phyloP scores from a whole-genome alignment of 2,113 vertebrate species.

The Onychostruthus taczanowskii region DNA sequence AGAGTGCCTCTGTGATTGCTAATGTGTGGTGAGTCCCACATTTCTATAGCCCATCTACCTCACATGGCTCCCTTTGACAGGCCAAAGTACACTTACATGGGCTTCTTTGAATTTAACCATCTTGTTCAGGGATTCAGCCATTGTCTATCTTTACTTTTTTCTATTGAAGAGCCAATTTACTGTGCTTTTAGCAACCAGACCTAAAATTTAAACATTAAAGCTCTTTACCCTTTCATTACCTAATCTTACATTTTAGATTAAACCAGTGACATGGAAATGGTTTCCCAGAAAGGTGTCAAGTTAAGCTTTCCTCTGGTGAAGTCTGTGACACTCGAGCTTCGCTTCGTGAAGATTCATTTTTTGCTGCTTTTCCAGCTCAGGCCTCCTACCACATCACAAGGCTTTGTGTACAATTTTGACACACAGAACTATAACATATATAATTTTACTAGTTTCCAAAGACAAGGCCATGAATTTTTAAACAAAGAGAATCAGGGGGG shows the following conservation, averaged over 20 bases:
- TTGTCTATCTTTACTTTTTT: slow-evolving; percentile 8
- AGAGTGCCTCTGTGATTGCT: slow-evolving; percentile 46
- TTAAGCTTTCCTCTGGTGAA: not conserved
- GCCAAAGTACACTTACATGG: not conserved
- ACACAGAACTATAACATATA: not conserved
- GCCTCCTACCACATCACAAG: not conserved
- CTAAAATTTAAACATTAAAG: slow-evolving; percentile 33
- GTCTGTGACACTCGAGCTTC: not conserved
- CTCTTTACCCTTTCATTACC: slow-evolving; percentile 28
- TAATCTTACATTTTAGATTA: not conserved
- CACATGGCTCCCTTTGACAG: not conserved
- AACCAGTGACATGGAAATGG: not conserved
- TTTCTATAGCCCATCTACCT: not conserved
- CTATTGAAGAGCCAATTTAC: not conserved
- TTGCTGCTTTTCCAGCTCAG: not conserved
- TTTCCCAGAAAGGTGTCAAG: slow-evolving; percentile 8
- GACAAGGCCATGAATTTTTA: not conserved
- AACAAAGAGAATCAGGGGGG: not conserved
- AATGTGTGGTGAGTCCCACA: not conserved
- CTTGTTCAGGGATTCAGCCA: not conserved
- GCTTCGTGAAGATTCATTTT: not conserved
- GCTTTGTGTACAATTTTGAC: not conserved
- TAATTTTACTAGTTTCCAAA: not conserved
- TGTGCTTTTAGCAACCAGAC: not conserved
- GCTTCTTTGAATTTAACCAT: not conserved